phyloP scores from a whole-genome alignment of 1,140 invertebrate species.

The Parasteatoda tepidariorum region DNA sequence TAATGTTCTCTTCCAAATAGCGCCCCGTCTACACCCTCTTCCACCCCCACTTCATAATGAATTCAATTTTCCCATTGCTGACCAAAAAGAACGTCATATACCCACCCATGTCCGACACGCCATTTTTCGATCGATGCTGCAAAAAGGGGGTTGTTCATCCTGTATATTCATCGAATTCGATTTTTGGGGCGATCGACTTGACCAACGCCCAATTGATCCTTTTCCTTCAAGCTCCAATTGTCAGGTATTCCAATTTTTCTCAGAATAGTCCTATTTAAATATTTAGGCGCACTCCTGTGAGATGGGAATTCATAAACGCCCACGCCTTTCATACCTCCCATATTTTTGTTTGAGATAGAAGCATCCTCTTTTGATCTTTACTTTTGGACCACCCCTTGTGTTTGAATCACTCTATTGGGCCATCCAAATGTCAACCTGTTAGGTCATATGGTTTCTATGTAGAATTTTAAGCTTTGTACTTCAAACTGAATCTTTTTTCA shows the following conservation, averaged over 20 bases:
- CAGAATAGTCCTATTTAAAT: conserved; percentile 15
- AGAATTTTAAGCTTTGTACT: too few species aligned
- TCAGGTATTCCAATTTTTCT: neutral
- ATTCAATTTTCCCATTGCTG: conserved; percentile 42
- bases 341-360: too few species aligned
- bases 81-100: conserved; percentile 8
- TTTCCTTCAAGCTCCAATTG: neutral
- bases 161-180: conserved; percentile 21
- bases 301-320: neutral
- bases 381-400: too few species aligned
- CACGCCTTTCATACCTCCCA: neutral
- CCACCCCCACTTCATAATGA: conserved; percentile 17
- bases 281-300: conserved; percentile 4
- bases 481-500: too few species aligned
- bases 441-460: too few species aligned
- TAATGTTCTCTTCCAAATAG: conserved; percentile 14
- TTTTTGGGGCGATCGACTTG: neutral
- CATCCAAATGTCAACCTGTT: too few species aligned
- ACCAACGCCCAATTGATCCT: conserved; percentile 34
- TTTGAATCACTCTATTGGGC: too few species aligned
- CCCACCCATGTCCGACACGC: conserved; percentile 11
- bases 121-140: conserved; percentile 21
- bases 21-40: neutral
- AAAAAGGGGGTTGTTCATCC: neutral
- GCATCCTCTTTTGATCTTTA: too few species aligned